Evolutionary conservation across 2,113 vertebrate genomes (phyloP).

Genomic region (Menura novaehollandiae): DNA sequence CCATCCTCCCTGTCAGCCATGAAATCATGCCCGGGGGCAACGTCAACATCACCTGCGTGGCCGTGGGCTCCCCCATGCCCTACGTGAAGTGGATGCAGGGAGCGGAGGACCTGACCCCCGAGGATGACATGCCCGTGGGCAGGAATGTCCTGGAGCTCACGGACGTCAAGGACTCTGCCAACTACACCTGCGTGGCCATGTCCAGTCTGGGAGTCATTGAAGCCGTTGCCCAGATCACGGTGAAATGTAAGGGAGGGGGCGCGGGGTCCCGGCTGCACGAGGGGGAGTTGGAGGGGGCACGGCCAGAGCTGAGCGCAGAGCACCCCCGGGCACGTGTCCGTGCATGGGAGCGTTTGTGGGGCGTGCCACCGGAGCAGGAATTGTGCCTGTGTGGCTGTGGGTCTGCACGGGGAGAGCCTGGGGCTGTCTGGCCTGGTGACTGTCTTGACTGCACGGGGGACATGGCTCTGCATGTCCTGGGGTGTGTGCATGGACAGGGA

Average conservation of each 20-base stretch:
- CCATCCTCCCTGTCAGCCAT: conserved; percentile 92
- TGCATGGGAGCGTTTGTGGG: rapidly evolving
- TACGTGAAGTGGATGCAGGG: conserved; percentile 99
- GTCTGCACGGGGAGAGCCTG: not conserved
- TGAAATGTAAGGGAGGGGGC: conserved; percentile 87
- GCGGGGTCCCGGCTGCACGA: not conserved
- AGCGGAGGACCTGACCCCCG: conserved; percentile 91
- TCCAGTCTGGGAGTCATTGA: conserved; percentile 98
- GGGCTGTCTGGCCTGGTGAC: not conserved
- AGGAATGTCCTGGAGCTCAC: conserved; percentile 95
- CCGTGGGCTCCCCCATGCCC: conserved; percentile 97
- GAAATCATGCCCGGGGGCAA: conserved; percentile 99
- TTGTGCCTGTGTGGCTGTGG: not conserved
- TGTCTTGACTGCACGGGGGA: too few relatives aligned
- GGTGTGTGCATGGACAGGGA: not conserved
- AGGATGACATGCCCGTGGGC: conserved; percentile 98
- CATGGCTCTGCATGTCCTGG: too few relatives aligned
- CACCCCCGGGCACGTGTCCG: too few relatives aligned
- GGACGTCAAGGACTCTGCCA: conserved; percentile 94
- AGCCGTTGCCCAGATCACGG: conserved; percentile 93
- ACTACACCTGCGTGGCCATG: conserved; percentile 99
- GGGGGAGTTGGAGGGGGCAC: not conserved
- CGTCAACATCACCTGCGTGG: conserved; percentile 98
- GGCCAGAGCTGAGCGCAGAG: not conserved
- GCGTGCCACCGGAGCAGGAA: not conserved